phyloP scores from a whole-genome alignment of 2,888 invertebrate genomes.

The Scaeva pyrastri region DNA sequence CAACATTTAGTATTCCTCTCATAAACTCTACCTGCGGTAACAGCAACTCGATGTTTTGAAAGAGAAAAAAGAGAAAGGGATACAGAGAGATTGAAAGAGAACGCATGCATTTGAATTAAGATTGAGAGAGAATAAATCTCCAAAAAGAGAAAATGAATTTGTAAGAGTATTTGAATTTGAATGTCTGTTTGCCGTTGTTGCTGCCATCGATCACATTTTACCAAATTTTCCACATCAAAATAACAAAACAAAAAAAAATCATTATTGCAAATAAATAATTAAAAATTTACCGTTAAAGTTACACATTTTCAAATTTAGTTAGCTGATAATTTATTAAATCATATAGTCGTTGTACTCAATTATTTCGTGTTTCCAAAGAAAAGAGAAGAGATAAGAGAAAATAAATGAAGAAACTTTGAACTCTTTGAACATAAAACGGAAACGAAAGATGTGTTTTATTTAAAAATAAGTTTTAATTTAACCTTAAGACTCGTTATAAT shows the following conservation, averaged over 20 bases:
- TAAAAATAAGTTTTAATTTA: slow-evolving; percentile 45
- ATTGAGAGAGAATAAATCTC: slow-evolving; percentile 49
- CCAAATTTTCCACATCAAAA: slow-evolving; percentile 28
- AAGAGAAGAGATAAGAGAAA: slow-evolving; percentile 14
- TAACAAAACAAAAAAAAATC: slow-evolving; percentile 2
- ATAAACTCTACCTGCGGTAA: slow-evolving; percentile 19
- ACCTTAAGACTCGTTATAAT: slow-evolving; percentile 52
- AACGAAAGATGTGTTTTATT: slow-evolving; percentile 21
- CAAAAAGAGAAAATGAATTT: not conserved
- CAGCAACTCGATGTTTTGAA: slow-evolving; percentile 28
- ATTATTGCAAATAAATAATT: slow-evolving; percentile 16
- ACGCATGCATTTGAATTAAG: slow-evolving; percentile 32
- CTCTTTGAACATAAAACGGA: slow-evolving; percentile 28
- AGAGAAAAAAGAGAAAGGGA: not conserved
- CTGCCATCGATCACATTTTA: slow-evolving; percentile 63
- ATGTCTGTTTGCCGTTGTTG: slow-evolving; percentile 60
- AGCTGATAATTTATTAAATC: slow-evolving; percentile 68
- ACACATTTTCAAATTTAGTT: slow-evolving; percentile 67
- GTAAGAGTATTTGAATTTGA: slow-evolving; percentile 38
- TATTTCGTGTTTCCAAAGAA: slow-evolving; percentile 20
- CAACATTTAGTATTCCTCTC: not conserved
- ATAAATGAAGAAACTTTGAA: not conserved
- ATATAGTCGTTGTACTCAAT: slow-evolving; percentile 65
- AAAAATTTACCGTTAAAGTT: slow-evolving; percentile 58
- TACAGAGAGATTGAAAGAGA: slow-evolving; percentile 33